Evolutionary conservation across 2,113 vertebrate genomes (phyloP).

Genomic region (Morone chrysops): DNA sequence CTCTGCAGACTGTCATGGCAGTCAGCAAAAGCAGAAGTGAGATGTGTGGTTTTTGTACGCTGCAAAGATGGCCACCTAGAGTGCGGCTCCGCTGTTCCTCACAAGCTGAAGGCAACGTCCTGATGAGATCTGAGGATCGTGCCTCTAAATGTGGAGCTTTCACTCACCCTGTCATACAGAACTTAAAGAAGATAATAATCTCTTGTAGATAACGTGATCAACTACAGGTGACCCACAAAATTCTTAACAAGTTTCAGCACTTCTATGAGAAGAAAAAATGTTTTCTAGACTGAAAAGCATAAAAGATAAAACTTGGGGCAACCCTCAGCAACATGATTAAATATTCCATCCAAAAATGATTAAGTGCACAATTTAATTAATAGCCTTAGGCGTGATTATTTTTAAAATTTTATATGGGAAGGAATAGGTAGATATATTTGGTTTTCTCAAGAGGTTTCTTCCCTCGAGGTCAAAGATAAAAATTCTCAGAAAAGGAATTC

Average conservation of each 20-base stretch:
- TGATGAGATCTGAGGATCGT: constrained; percentile 37
- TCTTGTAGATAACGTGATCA: constrained; percentile 10
- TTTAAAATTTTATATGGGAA: constrained; percentile 57
- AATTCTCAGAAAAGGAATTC: constrained; percentile 32
- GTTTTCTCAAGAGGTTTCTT: constrained; percentile 62
- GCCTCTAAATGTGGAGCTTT: constrained; percentile 41
- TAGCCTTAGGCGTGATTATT: constrained; percentile 66
- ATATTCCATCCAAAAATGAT: constrained; percentile 74
- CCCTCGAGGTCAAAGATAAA: constrained; percentile 48
- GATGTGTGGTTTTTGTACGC: constrained; percentile 61
- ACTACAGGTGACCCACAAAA: constrained; percentile 25
- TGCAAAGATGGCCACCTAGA: constrained; percentile 65
- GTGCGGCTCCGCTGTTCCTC: constrained; percentile 37
- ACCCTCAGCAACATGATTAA: constrained; percentile 63
- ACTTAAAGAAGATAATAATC: background rate
- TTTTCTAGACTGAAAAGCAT: constrained; percentile 44
- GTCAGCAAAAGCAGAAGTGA: constrained; percentile 80
- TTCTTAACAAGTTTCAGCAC: background rate
- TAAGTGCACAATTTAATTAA: constrained; percentile 73
- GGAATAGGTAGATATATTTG: constrained; percentile 67
- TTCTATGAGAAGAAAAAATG: constrained; percentile 10
- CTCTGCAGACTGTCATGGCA: constrained; percentile 71
- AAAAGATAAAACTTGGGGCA: constrained; percentile 50
- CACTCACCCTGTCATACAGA: background rate
- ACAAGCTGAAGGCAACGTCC: constrained; percentile 29